These are phyloP conservation scores for Mythimna vitellina DNA, from an alignment of 2,888 invertebrate species.

Conservation along the genomic window DNA sequence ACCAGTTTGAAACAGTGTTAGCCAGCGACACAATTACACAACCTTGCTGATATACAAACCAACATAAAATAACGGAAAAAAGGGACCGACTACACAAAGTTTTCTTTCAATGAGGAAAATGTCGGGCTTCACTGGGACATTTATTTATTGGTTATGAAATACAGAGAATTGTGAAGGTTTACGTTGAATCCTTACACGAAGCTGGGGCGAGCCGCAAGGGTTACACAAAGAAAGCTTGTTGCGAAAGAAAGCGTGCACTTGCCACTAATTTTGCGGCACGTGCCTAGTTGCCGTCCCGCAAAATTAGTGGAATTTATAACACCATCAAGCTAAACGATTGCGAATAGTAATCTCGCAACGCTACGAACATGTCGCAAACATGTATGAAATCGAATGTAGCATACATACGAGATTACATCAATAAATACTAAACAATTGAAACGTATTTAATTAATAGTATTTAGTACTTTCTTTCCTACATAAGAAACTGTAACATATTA, in stretches of 20 bases:
- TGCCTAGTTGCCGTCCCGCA: not conserved
- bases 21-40: not conserved
- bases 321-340: not conserved
- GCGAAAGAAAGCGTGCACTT: too few relatives aligned
- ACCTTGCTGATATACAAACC: not conserved
- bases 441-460: not conserved
- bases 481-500: not conserved
- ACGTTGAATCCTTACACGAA: not conserved
- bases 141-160: not conserved
- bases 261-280: too few relatives aligned
- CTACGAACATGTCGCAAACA: not conserved
- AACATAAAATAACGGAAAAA: constrained; percentile 1
- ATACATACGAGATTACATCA: not conserved
- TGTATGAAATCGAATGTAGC: not conserved
- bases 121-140: not conserved
- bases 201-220: not conserved
- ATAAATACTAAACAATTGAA: not conserved
- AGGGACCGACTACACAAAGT: not conserved
- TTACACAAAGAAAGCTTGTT: not conserved
- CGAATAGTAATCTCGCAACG: too few relatives aligned
- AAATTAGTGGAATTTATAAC: not conserved
- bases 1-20: not conserved
- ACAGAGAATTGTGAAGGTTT: not conserved
- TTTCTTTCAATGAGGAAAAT: not conserved
- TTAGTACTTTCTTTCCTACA: not conserved